phyloP scores from a whole-genome alignment of 2,113 vertebrate species.

The Atractosteus spatula region DNA sequence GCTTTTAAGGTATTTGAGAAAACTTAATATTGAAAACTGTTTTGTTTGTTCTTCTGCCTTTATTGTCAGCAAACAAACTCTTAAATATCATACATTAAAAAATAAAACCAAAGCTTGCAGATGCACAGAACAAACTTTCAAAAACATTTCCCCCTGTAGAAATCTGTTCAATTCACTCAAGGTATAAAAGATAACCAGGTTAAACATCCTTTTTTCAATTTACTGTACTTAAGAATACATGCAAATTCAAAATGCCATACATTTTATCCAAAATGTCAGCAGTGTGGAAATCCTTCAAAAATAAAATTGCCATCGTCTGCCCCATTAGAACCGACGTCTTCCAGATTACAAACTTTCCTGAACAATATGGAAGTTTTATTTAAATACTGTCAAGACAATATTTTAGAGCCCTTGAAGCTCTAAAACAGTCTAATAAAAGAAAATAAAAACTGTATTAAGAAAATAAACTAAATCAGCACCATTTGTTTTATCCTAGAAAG shows the following conservation, averaged over 20 bases:
- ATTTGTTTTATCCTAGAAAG: conserved; percentile 34
- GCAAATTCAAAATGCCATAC: conserved; percentile 53
- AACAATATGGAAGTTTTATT: conserved; percentile 23
- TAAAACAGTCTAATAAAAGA: neutral
- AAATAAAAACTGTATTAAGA: conserved; percentile 35
- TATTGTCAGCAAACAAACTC: conserved; percentile 25
- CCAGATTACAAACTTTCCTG: conserved; percentile 35
- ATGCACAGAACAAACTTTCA: conserved; percentile 49
- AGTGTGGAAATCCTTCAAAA: conserved; percentile 32
- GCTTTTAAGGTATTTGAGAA: neutral
- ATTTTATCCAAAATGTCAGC: conserved; percentile 46
- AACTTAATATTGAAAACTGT: neutral
- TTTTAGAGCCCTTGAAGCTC: neutral
- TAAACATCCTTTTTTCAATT: conserved; percentile 47
- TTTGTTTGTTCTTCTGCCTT: conserved; percentile 10
- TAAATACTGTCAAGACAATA: conserved; percentile 7
- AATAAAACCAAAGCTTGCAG: conserved; percentile 52
- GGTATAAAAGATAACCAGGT: conserved; percentile 53
- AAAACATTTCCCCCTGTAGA: conserved; percentile 24
- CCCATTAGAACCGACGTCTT: conserved; percentile 44
- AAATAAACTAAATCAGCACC: conserved; percentile 64
- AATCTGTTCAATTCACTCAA: conserved; percentile 44
- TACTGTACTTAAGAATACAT: conserved; percentile 53
- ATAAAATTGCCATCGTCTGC: conserved; percentile 44
- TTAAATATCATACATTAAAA: conserved; percentile 44